These are phyloP conservation scores for Scomber colias DNA, from an alignment of 2,113 vertebrate species.

Conservation along the genomic window DNA sequence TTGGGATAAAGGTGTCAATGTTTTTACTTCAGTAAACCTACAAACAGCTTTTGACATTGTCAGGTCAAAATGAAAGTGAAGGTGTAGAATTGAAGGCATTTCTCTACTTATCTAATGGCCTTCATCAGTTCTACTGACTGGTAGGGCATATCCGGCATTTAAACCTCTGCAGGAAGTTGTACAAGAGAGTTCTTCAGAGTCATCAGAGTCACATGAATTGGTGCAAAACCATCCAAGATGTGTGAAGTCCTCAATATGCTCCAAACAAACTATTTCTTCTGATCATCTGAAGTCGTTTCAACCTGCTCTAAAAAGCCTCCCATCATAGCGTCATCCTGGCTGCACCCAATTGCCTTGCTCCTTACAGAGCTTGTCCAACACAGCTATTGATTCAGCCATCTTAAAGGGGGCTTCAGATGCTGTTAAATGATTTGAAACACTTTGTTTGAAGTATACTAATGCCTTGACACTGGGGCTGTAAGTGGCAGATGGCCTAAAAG, in stretches of 20 bases:
- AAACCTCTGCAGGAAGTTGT: background rate
- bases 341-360: no score
- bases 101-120: background rate
- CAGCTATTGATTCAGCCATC: background rate
- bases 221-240: background rate
- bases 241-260: slow-evolving; percentile 25
- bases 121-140: slow-evolving; percentile 6
- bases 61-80: slow-evolving; percentile 58
- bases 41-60: slow-evolving; percentile 50
- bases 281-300: slow-evolving; percentile 4
- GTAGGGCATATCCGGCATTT: background rate
- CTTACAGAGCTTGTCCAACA: background rate
- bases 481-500: background rate
- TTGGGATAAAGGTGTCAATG: slow-evolving; percentile 18
- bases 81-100: slow-evolving; percentile 13
- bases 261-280: slow-evolving; percentile 20
- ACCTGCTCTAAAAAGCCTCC: background rate
- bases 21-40: slow-evolving; percentile 51
- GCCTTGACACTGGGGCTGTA: background rate
- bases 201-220: background rate
- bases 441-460: slow-evolving; percentile 9
- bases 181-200: background rate
- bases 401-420: background rate
- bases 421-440: background rate
- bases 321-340: no score